Evolutionary conservation across 2,888 invertebrate species (phyloP), one percentile per base, ranked within the genome.

Genomic region (Ophonus ardosiacus): DNA sequence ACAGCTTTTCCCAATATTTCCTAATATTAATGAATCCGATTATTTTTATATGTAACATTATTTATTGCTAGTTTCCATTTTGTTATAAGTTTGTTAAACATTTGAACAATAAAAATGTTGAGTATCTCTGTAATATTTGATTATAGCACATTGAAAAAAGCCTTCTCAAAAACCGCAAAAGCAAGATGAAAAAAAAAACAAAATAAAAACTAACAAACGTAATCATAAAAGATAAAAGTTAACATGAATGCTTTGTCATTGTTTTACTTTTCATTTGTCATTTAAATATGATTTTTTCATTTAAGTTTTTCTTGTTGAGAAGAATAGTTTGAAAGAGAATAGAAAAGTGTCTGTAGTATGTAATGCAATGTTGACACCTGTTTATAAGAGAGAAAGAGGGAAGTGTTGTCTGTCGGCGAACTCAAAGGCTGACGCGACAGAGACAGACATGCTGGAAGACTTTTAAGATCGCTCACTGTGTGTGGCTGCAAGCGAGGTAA

Each of bases 381-480:
- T 51, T 51, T 51, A 51, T 51, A 51, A 51, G 43, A 51, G 43
- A 51, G 43, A 51, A 51, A 51, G 43, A 51, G 71, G 57, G 57
- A 76, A 80, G 56, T 51, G 43, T 51, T 31, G 82, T 81, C 79
- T 65, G 68, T 81, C 81, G 82, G 82, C 86, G 43, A 43, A 84
- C 38, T 81, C 87, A 86, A 87, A 86, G 86, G 87, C 78, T 84
- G 85, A 68, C 86, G 86, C 81, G 87, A 85, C 86, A 86, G 84
- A 86, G 86, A 84, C 86, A 86, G 86, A 80, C 80, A 80, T 78
- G 80, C 31, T 40, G 61, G 40, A 61, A 59, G 61, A 61, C 40
- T 80, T 80, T 80, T 80, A 80, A 80, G 80, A 80, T 59, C 80
- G 63, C 80, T 80, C 80, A 86, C 86, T 86, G 86, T 86, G 86